Evolutionary conservation across 2,888 invertebrate species (phyloP).

Genomic region (Dendrolimus pini): DNA sequence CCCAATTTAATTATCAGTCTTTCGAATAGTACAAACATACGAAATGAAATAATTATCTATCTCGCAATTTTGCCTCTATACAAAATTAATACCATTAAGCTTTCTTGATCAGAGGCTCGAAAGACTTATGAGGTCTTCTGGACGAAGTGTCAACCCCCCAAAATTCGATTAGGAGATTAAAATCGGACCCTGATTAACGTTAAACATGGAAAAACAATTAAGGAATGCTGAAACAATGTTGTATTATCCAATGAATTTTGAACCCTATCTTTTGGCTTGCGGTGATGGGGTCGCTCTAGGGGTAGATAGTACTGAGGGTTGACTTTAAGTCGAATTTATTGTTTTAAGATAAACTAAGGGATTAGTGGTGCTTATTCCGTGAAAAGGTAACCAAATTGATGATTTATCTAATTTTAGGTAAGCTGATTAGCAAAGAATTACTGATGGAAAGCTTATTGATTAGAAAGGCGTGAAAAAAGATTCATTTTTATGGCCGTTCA

Average conservation of each 20-base stretch:
- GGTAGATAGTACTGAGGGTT: constrained; percentile 10
- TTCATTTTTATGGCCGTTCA: too few species aligned
- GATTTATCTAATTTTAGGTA: not conserved
- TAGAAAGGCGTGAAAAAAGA: too few species aligned
- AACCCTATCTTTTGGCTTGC: constrained; percentile 51
- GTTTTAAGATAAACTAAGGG: constrained; percentile 64
- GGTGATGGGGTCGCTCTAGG: constrained; percentile 49
- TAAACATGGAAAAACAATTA: constrained; percentile 74
- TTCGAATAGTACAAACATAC: too few species aligned
- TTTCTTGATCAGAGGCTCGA: not conserved
- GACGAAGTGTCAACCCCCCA: constrained; percentile 8
- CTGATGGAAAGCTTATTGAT: too few species aligned
- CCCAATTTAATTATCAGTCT: too few species aligned
- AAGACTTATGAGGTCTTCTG: constrained; percentile 30
- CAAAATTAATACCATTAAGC: not conserved
- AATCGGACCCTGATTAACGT: constrained; percentile 49
- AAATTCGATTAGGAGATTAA: constrained; percentile 70
- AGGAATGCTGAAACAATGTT: constrained; percentile 65
- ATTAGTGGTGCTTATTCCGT: constrained; percentile 28
- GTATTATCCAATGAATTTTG: constrained; percentile 20
- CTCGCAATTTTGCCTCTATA: too few species aligned
- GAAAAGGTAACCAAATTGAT: not conserved
- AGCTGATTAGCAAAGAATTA: not conserved
- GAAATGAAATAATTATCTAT: too few species aligned
- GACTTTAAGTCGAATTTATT: constrained; percentile 54